Conservation (phyloP, 2,888 invertebrate genomes). For the Papilio elwesi region DNA sequence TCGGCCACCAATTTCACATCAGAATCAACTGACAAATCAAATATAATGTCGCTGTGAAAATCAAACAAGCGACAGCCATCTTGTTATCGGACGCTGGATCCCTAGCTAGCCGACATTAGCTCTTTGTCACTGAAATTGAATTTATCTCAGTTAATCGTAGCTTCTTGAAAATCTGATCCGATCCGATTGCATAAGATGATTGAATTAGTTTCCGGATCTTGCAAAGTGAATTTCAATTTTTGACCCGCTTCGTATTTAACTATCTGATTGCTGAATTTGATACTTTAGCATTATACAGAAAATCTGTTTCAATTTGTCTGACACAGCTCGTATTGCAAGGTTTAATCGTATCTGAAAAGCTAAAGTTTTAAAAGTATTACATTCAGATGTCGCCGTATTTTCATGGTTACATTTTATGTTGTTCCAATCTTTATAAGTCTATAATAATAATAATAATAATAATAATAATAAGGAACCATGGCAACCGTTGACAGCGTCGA, state of each 20-base stretch:
- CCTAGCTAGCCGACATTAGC: neutral
- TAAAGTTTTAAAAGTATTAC: no score
- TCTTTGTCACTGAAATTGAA: neutral
- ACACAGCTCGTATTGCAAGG: no score
- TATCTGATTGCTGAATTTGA: neutral
- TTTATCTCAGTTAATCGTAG: neutral
- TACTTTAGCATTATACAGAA: neutral
- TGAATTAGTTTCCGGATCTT: slow-evolving; percentile 9
- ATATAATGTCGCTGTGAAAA: neutral
- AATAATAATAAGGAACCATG: no score
- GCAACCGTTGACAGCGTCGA: no score
- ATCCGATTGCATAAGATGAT: slow-evolving; percentile 1
- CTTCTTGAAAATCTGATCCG: neutral
- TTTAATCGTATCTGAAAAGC: no score
- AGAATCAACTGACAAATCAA: no score
- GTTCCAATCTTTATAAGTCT: no score
- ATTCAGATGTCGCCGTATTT: no score
- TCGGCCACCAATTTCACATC: no score
- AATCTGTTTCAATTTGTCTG: neutral
- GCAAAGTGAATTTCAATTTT: slow-evolving; percentile 2
- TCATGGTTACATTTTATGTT: no score
- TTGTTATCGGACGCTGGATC: neutral
- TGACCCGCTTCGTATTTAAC: neutral
- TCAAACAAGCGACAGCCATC: neutral
- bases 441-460: no score